phyloP scores from a whole-genome alignment of 2,888 invertebrate species.

The Pheosia tremula region DNA sequence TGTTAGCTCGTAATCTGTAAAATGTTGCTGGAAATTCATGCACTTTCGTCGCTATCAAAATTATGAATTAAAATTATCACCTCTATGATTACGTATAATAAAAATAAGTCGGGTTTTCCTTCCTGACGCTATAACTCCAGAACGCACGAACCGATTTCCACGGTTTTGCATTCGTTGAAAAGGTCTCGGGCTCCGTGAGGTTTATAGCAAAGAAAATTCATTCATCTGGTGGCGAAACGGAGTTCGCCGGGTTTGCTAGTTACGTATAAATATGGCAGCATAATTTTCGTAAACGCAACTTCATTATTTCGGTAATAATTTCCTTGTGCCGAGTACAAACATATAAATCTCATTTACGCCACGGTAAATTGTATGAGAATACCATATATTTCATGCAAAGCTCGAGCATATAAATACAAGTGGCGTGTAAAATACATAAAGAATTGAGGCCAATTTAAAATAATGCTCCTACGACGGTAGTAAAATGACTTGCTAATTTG shows the following conservation, averaged over 20 bases:
- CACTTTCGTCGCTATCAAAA: too few species aligned
- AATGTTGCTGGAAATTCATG: too few species aligned
- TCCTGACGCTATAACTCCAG: too few species aligned
- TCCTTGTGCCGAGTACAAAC: constrained; percentile 28
- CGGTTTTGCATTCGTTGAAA: too few species aligned
- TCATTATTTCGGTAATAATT: constrained; percentile 26
- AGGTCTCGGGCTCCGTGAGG: too few species aligned
- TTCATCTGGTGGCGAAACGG: too few species aligned
- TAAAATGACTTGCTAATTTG: too few species aligned
- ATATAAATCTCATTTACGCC: constrained; percentile 36
- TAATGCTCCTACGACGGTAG: neutral
- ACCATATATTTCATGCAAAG: constrained; percentile 30
- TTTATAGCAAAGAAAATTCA: too few species aligned
- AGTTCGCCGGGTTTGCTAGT: neutral
- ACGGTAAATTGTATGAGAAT: constrained; percentile 34
- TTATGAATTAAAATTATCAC: neutral
- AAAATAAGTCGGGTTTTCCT: too few species aligned
- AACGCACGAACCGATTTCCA: too few species aligned
- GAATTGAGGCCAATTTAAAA: neutral
- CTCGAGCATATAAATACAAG: constrained; percentile 16
- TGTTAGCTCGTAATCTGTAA: too few species aligned
- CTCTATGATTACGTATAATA: neutral
- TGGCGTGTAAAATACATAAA: constrained; percentile 4
- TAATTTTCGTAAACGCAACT: neutral
- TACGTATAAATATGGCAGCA: neutral